Percentiles rank a stretch among this genome's conserved stretches.
Conservation (phyloP, 2,888 invertebrate genomes). For the Sclerodermus sp. region DNA sequence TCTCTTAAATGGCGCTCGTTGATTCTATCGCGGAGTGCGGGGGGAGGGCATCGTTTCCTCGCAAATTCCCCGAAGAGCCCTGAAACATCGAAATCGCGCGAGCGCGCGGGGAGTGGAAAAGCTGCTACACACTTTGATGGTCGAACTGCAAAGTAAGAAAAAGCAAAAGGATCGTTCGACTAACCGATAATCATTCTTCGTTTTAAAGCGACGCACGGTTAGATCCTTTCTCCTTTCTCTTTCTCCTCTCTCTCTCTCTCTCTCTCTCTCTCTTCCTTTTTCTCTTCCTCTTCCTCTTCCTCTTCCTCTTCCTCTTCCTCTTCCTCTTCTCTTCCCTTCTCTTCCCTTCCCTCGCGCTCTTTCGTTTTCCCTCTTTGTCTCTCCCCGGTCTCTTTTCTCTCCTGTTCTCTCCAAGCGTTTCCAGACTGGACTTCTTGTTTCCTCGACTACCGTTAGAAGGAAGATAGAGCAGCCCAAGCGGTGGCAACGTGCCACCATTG, state of each 20-base stretch:
- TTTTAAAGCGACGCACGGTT: conserved; percentile 18
- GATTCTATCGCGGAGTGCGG: too few relatives aligned
- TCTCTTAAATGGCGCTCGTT: too few relatives aligned
- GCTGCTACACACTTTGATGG: too few relatives aligned
- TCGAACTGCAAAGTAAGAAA: conserved; percentile 6
- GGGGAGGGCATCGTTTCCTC: too few relatives aligned
- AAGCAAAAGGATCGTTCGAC: conserved; percentile 6
- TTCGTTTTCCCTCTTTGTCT: not conserved
- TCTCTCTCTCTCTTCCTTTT: not conserved
- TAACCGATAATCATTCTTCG: conserved; percentile 24
- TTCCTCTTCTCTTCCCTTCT: not conserved
- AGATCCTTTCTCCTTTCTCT: conserved; percentile 5
- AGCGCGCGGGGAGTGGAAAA: too few relatives aligned
- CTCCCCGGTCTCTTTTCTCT: too few relatives aligned
- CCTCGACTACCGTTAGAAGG: conserved; percentile 1
- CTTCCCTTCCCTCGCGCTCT: not conserved
- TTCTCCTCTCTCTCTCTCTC: not conserved
- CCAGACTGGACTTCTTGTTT: not conserved
- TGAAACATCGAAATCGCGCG: too few relatives aligned
- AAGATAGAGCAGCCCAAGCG: conserved; percentile 7
- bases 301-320: not conserved
- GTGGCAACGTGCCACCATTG: conserved; percentile 9
- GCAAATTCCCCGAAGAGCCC: too few relatives aligned
- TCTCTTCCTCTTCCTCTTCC: not conserved
- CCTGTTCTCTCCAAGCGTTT: not conserved